Evolutionary conservation across 1,140 invertebrate genomes (phyloP).

Genomic region (Bilobella aurantiaca): DNA sequence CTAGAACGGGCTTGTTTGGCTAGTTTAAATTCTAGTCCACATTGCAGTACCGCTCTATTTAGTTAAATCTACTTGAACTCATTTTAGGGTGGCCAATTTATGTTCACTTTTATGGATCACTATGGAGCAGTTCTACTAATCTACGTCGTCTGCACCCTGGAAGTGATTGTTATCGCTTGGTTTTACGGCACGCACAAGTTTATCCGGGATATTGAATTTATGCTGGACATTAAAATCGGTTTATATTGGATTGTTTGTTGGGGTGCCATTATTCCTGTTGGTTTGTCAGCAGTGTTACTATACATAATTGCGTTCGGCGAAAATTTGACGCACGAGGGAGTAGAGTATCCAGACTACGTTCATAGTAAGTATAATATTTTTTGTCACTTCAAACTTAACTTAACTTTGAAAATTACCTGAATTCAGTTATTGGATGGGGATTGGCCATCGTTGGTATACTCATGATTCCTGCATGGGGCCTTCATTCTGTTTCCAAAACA

Average conservation of each 20-base stretch:
- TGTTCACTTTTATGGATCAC: conserved; percentile 57
- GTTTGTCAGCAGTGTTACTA: conserved; percentile 57
- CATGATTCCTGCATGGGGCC: background rate
- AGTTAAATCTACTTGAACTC: too few species aligned
- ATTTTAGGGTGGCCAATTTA: conserved; percentile 61
- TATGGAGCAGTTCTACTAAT: conserved; percentile 49
- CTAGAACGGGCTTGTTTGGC: too few species aligned
- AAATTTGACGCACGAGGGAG: conserved; percentile 43
- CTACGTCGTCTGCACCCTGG: conserved; percentile 48
- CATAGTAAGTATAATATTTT: background rate
- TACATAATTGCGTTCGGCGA: conserved; percentile 49
- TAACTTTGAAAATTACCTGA: too few species aligned
- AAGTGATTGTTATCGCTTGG: conserved; percentile 44
- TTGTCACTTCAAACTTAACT: too few species aligned
- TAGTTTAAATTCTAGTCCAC: too few species aligned
- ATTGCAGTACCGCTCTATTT: too few species aligned
- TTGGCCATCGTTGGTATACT: background rate
- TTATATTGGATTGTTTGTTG: conserved; percentile 67
- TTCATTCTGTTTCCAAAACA: background rate
- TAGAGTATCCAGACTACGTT: conserved; percentile 25
- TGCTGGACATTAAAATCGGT: conserved; percentile 57
- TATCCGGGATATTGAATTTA: conserved; percentile 62
- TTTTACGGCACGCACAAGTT: conserved; percentile 50
- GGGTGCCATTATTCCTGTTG: conserved; percentile 57
- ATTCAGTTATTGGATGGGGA: background rate